phyloP scores from a whole-genome alignment of 2,113 vertebrate genomes.

The Cromileptes altivelis region DNA sequence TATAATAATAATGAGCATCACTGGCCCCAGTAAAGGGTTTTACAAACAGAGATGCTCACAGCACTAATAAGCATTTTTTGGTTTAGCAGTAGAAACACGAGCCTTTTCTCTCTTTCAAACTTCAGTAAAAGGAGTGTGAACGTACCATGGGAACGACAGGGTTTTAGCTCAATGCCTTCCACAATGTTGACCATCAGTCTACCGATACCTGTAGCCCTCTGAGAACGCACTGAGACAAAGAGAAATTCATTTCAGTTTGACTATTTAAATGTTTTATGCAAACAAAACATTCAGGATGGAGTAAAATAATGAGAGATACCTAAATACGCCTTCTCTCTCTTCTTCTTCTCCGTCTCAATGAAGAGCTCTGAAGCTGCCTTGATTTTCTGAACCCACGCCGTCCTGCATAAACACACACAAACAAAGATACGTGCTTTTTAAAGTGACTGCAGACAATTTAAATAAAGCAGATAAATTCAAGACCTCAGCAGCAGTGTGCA shows the following conservation, averaged over 20 bases:
- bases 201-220: constrained; percentile 97
- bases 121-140: not conserved
- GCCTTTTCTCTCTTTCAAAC: rapidly evolving
- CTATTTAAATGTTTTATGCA: not conserved
- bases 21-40: too few species aligned
- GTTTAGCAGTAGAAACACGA: too few species aligned
- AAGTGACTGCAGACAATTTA: not conserved
- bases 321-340: constrained; percentile 97
- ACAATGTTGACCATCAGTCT: constrained; percentile 99
- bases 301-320: constrained; percentile 80
- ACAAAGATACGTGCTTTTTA: not conserved
- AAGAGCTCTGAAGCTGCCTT: constrained; percentile 99
- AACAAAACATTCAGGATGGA: not conserved
- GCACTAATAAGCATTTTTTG: too few species aligned
- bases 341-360: constrained; percentile 99
- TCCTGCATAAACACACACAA: constrained; percentile 84
- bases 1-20: too few species aligned
- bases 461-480: not conserved
- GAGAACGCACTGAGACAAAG: constrained; percentile 90
- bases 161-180: constrained; percentile 97
- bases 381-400: constrained; percentile 99
- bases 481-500: not conserved
- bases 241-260: too few species aligned
- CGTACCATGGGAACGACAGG: constrained; percentile 96
- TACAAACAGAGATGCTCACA: too few species aligned